Evolutionary conservation across 2,113 vertebrate genomes (phyloP), one percentile per base, ranked within the genome.

Genomic region (Puma concolor): DNA sequence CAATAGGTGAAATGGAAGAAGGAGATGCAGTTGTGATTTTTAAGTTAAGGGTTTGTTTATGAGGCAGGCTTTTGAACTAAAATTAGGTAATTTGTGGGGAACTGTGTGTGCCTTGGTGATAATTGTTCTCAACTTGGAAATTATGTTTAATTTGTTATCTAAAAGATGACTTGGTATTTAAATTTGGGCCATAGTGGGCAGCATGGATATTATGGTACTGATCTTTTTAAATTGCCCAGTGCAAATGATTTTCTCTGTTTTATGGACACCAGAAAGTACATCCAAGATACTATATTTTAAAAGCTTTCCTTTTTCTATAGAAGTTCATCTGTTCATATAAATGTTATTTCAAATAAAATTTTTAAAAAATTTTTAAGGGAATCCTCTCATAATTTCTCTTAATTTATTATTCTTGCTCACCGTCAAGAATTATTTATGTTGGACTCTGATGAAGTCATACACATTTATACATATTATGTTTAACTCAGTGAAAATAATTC

Each of bases 31-130:
- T 66, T 93, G 13, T n/a, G 25, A 79, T 66, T 57, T 93, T 94
- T 79, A 86, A 97, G 38, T 76, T 88, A 85, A 33, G n/a, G 60
- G 8, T 89, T 93, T 77, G 41, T 48, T 85, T 36, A 25, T 79
- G 93, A 31, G 19, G 4, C 52, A 91, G 67, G 14, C 19, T 94
- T 97, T 97, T 96, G 12, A 92, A 79, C 93, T 80, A 94, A 96
- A 83, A 83, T 83, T 38, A 94, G 79, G n/a, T 95, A 79, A 72
- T 90, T 79, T 95, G 19, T 96, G n/a, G 72, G 44, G n/a, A 83
- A 84, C 90, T 82, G 27, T 33, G 31, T 92, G 12, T 95, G 36
- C 60, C 85, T 84, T 21, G 71, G 21, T 83, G 60, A 74, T 76
- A 82, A 71, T 84, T 69, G 19, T 57, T 93, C 7, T 82, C n/a